phyloP scores from a whole-genome alignment of 2,113 vertebrate genomes.

The Patagioenas fasciata region DNA sequence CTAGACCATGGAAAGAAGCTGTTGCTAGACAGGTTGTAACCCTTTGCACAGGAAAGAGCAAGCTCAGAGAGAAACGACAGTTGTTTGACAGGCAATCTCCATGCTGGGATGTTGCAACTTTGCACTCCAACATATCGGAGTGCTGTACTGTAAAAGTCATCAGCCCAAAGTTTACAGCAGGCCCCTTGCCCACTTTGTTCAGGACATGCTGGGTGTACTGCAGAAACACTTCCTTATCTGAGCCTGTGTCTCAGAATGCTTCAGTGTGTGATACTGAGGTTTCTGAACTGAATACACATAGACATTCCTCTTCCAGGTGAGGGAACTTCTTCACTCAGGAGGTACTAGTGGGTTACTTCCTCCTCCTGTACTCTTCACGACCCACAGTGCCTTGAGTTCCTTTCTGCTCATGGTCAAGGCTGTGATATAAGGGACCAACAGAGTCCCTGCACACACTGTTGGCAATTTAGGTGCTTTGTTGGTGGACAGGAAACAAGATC shows the following conservation, averaged over 20 bases:
- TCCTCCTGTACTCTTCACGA: neutral
- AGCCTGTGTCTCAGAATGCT: neutral
- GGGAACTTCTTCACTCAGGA: neutral
- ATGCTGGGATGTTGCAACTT: neutral
- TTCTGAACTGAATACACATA: neutral
- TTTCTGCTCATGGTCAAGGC: neutral
- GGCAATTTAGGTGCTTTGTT: neutral
- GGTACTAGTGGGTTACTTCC: neutral
- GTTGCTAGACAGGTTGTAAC: neutral
- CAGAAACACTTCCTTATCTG: neutral
- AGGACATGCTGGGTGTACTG: accelerated
- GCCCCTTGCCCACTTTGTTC: neutral
- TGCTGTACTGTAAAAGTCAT: neutral
- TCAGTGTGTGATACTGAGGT: neutral
- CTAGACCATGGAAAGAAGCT: neutral
- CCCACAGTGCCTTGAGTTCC: neutral
- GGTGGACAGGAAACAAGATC: neutral
- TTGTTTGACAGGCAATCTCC: neutral
- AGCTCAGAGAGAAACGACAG: accelerated
- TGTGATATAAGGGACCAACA: neutral
- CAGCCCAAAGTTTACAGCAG: neutral
- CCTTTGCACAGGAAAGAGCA: neutral
- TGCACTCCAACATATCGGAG: neutral
- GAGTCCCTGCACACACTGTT: neutral
- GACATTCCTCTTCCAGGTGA: neutral